Percentiles rank a stretch among this genome's conserved stretches.
Conservation (phyloP, 2,888 invertebrate species). For the Acleris sparsana region DNA sequence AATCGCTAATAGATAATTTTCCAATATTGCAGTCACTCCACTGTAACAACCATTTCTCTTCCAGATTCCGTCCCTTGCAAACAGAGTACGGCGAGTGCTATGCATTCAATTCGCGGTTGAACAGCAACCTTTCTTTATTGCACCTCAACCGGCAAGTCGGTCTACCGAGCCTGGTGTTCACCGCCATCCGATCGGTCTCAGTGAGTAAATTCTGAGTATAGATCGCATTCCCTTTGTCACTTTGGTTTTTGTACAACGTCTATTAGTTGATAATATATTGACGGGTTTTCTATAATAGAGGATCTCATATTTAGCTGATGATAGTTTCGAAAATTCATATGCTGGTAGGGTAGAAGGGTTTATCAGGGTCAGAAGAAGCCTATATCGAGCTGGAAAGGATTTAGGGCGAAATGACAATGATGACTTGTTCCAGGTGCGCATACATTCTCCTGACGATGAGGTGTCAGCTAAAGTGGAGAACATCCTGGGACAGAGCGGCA, state of each 20-base stretch:
- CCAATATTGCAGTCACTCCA: too few relatives aligned
- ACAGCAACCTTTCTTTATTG: constrained; percentile 48
- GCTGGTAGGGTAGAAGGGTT: too few relatives aligned
- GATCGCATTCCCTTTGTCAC: too few relatives aligned
- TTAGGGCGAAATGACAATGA: not conserved
- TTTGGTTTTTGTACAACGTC: too few relatives aligned
- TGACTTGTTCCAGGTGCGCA: constrained; percentile 73
- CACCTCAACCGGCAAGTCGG: constrained; percentile 75
- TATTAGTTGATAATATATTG: too few relatives aligned
- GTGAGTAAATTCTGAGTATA: constrained; percentile 55
- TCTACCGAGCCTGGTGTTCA: constrained; percentile 72
- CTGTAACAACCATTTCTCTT: not conserved
- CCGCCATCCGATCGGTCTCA: constrained; percentile 69
- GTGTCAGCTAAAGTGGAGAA: constrained; percentile 73
- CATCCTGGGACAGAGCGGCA: constrained; percentile 73
- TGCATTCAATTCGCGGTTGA: constrained; percentile 66
- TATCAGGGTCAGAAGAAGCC: too few relatives aligned
- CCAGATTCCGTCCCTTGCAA: constrained; percentile 61
- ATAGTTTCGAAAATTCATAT: too few relatives aligned
- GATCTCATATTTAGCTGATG: too few relatives aligned
- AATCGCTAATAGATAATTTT: too few relatives aligned
- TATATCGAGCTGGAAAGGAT: too few relatives aligned
- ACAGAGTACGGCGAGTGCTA: constrained; percentile 74
- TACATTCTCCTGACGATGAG: constrained; percentile 84
- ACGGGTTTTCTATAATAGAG: too few relatives aligned